Base-by-base conservation (phyloP, 2,888 invertebrate genomes). In the Acrocera orbiculus region DNA sequence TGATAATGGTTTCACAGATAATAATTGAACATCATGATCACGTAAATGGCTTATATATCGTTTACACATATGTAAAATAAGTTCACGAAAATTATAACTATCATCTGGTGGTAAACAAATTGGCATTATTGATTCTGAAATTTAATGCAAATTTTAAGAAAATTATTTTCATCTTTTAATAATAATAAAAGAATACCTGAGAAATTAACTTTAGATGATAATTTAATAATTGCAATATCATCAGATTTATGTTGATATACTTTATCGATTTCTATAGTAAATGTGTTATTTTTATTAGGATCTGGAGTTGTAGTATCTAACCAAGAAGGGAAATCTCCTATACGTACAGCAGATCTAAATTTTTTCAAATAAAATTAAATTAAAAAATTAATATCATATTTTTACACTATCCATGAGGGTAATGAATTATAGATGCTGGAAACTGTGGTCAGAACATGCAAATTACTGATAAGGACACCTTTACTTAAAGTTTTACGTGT, bases 361-460 rank as follows among this genome's bases (percentile, higher is more conserved):
- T 4, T 20, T 23, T 17, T 14, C 11, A 17, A 9, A 14, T 5
- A 9, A 3, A 13, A 26, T 13, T 7, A 6, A 13, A 17, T 11
- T 6, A 1, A 27, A 13, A 9, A 29, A 29, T 23, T 9, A 9
- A 17, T 19, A 10, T 27, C n/a, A 10, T 26, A 15, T n/a, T 17
- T 25, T 41, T 41, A 43, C 39, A 42, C 41, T 16, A 39, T 34
- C 43, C 44, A 45, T 34, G 39, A 44, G 2, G 42, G 41, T 27
- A 40, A 34, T 8, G 41, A 38, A 32, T 45, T 44, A 34, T 44
- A 42, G 7, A 45, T 34, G 25, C 42, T 43, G 3, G 45, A 45
- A n/a, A 45, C 42, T 4, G 45, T 44, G 13, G 45, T 44, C 9
- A 45, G 36, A 16, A 45, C 42, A 35, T 42, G 41, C 14, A 30